phyloP scores from a whole-genome alignment of 2,888 invertebrate species.

The Netelia melanura region DNA sequence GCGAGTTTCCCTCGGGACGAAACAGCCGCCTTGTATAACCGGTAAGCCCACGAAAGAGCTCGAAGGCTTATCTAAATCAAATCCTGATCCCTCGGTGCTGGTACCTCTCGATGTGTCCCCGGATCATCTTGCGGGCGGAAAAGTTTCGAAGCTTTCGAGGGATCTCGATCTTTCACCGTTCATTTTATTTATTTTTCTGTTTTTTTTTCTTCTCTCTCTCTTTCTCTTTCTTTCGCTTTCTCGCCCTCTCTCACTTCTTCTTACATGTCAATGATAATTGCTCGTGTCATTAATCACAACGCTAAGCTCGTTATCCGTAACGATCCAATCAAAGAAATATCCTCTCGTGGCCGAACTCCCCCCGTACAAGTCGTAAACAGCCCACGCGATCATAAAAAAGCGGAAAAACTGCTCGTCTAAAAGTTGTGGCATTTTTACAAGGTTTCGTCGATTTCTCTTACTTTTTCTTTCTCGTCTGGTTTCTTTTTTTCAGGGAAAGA shows the following conservation, averaged over 20 bases:
- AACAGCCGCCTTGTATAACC: constrained; percentile 58
- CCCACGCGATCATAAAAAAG: background rate
- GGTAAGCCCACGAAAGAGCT: constrained; percentile 64
- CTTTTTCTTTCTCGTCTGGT: too few relatives aligned
- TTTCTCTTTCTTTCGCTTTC: too few relatives aligned
- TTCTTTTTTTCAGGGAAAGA: too few relatives aligned
- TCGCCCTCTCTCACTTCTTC: background rate
- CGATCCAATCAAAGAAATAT: constrained; percentile 32
- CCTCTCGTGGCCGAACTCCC: constrained; percentile 1
- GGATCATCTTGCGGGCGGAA: constrained; percentile 36
- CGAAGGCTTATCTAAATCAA: constrained; percentile 70
- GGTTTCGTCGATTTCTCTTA: background rate
- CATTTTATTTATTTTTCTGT: background rate
- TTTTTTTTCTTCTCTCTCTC: background rate
- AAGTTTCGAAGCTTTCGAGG: constrained; percentile 48
- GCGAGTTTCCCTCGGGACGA: constrained; percentile 59
- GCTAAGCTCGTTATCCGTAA: constrained; percentile 30
- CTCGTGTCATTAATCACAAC: constrained; percentile 40
- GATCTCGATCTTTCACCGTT: background rate
- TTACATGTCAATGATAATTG: constrained; percentile 39
- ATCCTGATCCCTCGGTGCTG: constrained; percentile 67
- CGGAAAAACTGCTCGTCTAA: background rate
- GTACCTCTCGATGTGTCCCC: constrained; percentile 39
- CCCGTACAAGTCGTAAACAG: background rate
- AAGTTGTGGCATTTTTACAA: background rate